Percentiles rank a stretch among this genome's conserved stretches.
These are phyloP conservation scores for Amphiura filiformis DNA, from an alignment of 35 echinoderm and acorn worm species.

Conservation along the genomic window DNA sequence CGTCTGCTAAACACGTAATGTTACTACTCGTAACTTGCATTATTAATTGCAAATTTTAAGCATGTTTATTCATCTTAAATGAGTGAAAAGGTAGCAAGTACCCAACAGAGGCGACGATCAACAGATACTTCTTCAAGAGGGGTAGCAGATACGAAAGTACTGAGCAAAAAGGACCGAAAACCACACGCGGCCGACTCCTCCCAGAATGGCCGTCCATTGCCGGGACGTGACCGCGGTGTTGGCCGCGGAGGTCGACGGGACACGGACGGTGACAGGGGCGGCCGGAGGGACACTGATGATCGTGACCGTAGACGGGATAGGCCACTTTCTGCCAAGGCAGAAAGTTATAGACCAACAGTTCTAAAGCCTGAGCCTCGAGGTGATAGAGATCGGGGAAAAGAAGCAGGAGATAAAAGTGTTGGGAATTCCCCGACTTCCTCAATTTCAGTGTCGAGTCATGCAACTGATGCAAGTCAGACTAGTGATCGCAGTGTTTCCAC, in stretches of 20 bases:
- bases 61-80: neutral
- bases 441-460: neutral
- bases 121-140: conserved; percentile 11
- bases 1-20: neutral
- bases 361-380: neutral
- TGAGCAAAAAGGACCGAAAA: conserved; percentile 11
- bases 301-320: neutral
- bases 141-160: conserved; percentile 11
- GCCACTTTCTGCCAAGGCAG: neutral
- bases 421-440: neutral
- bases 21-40: neutral
- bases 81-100: neutral
- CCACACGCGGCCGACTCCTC: conserved; percentile 26
- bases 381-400: neutral
- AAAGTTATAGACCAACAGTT: neutral
- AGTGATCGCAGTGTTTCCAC: neutral
- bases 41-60: neutral
- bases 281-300: neutral
- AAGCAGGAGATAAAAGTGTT: neutral
- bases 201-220: conserved; percentile 34
- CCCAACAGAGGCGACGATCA: neutral
- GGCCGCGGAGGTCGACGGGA: conserved; percentile 15
- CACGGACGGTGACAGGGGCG: neutral
- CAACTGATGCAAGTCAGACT: neutral
- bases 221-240: conserved; percentile 10